A percentile compares a stretch with the other conserved stretches of the same genome.
phyloP scores from a whole-genome alignment of 2,113 vertebrate species.

The Nothocercus julius region DNA sequence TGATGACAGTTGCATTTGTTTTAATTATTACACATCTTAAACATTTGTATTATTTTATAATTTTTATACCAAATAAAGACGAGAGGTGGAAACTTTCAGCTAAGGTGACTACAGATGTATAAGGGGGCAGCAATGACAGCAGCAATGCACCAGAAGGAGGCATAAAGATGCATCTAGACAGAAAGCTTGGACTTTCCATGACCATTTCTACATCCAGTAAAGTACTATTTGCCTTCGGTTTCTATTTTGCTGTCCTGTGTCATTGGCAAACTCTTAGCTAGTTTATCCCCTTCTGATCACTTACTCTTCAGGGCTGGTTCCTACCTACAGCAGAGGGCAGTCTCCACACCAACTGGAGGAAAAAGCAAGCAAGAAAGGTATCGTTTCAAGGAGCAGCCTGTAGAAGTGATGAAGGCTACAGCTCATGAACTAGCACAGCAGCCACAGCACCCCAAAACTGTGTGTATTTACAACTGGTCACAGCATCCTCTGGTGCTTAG shows the following conservation, averaged over 20 bases:
- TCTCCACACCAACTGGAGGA: background rate
- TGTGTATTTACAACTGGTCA: background rate
- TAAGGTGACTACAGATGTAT: background rate
- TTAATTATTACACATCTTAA: background rate
- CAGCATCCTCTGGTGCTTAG: background rate
- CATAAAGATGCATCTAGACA: background rate
- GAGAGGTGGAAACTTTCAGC: background rate
- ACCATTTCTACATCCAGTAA: background rate
- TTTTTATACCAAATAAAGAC: background rate
- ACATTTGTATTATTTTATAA: background rate
- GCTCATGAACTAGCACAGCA: background rate
- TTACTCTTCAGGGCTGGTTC: background rate
- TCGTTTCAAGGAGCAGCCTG: background rate
- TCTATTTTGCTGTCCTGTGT: background rate
- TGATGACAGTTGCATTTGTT: background rate
- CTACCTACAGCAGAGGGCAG: slow-evolving; percentile 26
- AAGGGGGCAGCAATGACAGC: background rate
- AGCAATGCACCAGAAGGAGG: background rate
- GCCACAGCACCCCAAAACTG: background rate
- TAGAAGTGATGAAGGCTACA: background rate
- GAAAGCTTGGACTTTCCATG: background rate
- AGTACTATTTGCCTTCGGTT: background rate
- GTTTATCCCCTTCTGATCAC: background rate
- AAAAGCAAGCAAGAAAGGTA: background rate
- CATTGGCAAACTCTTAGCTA: background rate